Evolutionary conservation across 2,888 invertebrate species (phyloP).

Genomic region (Stratiomys singularior): DNA sequence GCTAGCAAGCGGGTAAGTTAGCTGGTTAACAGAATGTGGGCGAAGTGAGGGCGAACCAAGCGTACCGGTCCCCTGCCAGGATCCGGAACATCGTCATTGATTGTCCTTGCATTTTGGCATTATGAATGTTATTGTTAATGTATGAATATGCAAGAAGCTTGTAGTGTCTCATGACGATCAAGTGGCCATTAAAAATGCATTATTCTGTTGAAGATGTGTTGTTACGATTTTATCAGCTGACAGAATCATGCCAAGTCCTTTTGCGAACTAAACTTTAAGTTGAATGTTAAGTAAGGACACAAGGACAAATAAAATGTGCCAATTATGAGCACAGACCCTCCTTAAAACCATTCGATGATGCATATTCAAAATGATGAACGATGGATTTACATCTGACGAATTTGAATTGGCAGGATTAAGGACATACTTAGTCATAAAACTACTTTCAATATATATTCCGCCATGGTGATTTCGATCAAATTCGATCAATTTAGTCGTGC

Average conservation of each 20-base stretch:
- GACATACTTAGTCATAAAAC: no score
- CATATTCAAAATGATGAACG: no score
- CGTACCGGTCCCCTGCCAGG: background rate
- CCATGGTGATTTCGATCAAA: no score
- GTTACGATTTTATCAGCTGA: conserved; percentile 2
- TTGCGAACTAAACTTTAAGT: background rate
- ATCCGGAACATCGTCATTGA: conserved; percentile 26
- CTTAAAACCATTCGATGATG: no score
- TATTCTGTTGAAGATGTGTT: conserved; percentile 23
- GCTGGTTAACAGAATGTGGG: background rate
- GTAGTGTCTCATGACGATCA: conserved; percentile 29
- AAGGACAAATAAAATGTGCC: background rate
- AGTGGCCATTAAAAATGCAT: conserved; percentile 42
- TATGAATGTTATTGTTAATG: conserved; percentile 38
- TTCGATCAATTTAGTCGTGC: no score
- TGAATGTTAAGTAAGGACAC: background rate
- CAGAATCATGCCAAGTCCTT: background rate
- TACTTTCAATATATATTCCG: no score
- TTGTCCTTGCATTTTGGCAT: conserved; percentile 37
- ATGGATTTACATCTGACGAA: no score
- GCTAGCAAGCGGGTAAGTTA: no score
- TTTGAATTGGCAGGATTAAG: no score
- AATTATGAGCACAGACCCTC: background rate
- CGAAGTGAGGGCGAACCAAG: background rate
- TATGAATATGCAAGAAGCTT: conserved; percentile 17